Conservation (phyloP, 1,140 invertebrate genomes). For the Nephotettix cincticeps region DNA sequence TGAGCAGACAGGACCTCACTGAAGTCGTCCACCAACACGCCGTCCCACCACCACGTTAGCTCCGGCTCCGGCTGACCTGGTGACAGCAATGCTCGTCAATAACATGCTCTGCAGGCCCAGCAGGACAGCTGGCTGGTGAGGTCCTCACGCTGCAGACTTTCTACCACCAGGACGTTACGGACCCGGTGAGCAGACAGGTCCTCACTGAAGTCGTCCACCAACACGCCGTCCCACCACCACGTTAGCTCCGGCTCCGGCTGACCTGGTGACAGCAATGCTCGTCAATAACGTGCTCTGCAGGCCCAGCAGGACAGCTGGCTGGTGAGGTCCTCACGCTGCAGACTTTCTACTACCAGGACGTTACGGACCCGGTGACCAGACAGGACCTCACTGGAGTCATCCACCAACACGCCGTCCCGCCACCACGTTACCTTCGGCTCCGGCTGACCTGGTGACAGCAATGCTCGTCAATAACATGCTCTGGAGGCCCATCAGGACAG, state of each 20-base stretch:
- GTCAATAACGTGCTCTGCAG: constrained; percentile 49
- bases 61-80: constrained; percentile 51
- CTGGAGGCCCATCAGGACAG: constrained; percentile 50
- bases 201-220: constrained; percentile 53
- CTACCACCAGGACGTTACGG: constrained; percentile 43
- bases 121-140: constrained; percentile 49
- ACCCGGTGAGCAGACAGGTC: constrained; percentile 47
- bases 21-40: constrained; percentile 52
- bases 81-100: too few species aligned
- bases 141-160: constrained; percentile 44
- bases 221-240: constrained; percentile 56
- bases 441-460: constrained; percentile 53
- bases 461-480: too few species aligned
- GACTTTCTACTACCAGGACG: constrained; percentile 40
- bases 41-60: constrained; percentile 58
- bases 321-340: constrained; percentile 47
- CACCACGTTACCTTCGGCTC: constrained; percentile 57
- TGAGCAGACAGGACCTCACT: constrained; percentile 49
- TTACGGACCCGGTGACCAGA: constrained; percentile 47
- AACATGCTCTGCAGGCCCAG: constrained; percentile 50
- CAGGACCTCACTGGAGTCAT: constrained; percentile 51
- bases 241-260: constrained; percentile 53
- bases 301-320: too few species aligned
- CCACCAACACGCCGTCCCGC: constrained; percentile 52
- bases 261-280: constrained; percentile 44